Conservation (phyloP, 2,888 invertebrate genomes). For the Drosophila borealis region DNA sequence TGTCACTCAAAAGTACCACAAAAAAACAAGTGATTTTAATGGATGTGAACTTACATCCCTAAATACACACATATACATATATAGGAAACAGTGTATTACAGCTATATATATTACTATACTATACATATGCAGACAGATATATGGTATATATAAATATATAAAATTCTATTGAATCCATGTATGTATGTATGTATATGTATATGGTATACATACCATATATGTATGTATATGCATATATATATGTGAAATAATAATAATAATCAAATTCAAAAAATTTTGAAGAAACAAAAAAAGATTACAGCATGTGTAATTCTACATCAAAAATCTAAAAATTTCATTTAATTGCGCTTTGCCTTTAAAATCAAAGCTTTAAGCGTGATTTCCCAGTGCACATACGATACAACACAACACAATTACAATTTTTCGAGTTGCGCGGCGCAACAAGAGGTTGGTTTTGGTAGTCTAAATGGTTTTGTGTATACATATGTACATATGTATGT, state of each 20-base stretch:
- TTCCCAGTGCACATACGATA: conserved; percentile 37
- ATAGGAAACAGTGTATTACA: too few relatives aligned
- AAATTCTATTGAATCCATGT: too few relatives aligned
- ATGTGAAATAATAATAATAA: too few relatives aligned
- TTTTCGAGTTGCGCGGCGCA: conserved; percentile 55
- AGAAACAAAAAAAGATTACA: neutral
- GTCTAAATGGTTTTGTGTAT: conserved; percentile 31
- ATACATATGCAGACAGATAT: too few relatives aligned
- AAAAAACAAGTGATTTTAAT: conserved; percentile 7
- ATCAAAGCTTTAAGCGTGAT: conserved; percentile 36
- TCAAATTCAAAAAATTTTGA: conserved; percentile 2
- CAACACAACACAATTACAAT: conserved; percentile 40
- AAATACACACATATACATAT: too few relatives aligned
- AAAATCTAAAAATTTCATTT: neutral
- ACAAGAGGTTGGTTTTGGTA: conserved; percentile 54
- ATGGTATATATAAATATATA: too few relatives aligned
- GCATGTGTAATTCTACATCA: neutral
- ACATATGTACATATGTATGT: conserved; percentile 26
- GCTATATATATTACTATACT: too few relatives aligned
- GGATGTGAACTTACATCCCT: too few relatives aligned
- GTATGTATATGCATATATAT: too few relatives aligned
- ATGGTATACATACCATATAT: too few relatives aligned
- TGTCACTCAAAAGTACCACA: conserved; percentile 20
- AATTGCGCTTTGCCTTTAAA: conserved; percentile 4
- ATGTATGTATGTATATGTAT: too few relatives aligned